Percentiles rank a stretch among this genome's conserved stretches.
These are phyloP conservation scores for Peromyscus attwateri DNA, from an alignment of 2,797 vertebrate species.

Conservation along the genomic window DNA sequence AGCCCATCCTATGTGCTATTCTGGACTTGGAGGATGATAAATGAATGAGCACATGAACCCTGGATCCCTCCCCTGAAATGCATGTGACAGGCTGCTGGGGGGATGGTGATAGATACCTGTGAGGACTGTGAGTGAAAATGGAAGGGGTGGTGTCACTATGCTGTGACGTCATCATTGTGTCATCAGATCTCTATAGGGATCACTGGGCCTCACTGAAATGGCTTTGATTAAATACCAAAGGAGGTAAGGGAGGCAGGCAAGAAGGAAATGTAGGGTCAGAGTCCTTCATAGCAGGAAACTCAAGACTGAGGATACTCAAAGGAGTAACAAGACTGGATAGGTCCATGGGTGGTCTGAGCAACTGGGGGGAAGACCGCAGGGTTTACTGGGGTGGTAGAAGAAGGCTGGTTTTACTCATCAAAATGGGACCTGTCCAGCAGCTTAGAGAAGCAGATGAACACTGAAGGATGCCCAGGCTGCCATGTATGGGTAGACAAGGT, in stretches of 20 bases:
- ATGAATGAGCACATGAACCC: no score
- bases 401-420: not conserved
- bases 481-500: fast-evolving
- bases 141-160: fast-evolving
- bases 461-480: not conserved
- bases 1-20: fast-evolving
- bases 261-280: not conserved
- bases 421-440: fast-evolving
- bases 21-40: not conserved
- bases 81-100: not conserved
- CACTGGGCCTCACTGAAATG: fast-evolving
- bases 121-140: no score
- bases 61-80: fast-evolving
- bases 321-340: fast-evolving
- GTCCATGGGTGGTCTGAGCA: fast-evolving
- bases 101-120: not conserved
- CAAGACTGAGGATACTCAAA: fast-evolving
- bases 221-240: not conserved
- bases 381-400: fast-evolving
- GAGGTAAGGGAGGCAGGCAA: not conserved
- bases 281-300: not conserved
- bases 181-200: not conserved
- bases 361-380: not conserved
- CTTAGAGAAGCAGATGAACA: fast-evolving
- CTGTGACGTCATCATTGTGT: fast-evolving